Conservation (phyloP, 2,113 vertebrate genomes). For the Tylochromis polylepis region DNA sequence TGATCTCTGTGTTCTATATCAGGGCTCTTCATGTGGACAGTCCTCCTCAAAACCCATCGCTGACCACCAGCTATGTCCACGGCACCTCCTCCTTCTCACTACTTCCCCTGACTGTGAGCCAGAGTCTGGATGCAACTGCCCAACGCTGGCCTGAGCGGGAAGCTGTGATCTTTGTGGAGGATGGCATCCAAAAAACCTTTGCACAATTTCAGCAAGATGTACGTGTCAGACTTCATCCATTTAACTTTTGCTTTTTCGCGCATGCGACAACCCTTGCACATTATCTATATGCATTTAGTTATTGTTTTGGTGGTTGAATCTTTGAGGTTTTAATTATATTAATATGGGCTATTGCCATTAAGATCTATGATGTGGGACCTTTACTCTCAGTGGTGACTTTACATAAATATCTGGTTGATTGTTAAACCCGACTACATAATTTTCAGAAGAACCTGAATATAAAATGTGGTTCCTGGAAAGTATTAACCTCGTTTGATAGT, state of each 20-base stretch:
- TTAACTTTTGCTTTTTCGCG: neutral
- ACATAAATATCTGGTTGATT: neutral
- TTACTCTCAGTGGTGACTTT: neutral
- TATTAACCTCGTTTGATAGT: neutral
- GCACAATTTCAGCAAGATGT: slow-evolving; percentile 83
- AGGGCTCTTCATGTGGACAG: slow-evolving; percentile 71
- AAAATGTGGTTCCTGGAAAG: neutral
- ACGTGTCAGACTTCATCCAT: slow-evolving; percentile 17
- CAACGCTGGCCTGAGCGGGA: slow-evolving; percentile 75
- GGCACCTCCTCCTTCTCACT: slow-evolving; percentile 68
- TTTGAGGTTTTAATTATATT: neutral
- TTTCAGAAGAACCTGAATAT: neutral
- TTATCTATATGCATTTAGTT: neutral
- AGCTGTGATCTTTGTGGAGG: slow-evolving; percentile 76
- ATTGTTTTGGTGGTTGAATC: neutral
- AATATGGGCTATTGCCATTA: neutral
- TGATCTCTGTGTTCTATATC: neutral
- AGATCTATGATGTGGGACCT: neutral
- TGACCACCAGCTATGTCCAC: slow-evolving; percentile 81
- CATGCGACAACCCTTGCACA: neutral
- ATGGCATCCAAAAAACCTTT: slow-evolving; percentile 80
- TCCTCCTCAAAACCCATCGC: slow-evolving; percentile 35
- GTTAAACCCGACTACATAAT: neutral
- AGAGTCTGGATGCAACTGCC: slow-evolving; percentile 69
- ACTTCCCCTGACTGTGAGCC: slow-evolving; percentile 73